Evolutionary conservation across 2,797 vertebrate species (phyloP).

Genomic region (Chiroxiphia lanceolata): DNA sequence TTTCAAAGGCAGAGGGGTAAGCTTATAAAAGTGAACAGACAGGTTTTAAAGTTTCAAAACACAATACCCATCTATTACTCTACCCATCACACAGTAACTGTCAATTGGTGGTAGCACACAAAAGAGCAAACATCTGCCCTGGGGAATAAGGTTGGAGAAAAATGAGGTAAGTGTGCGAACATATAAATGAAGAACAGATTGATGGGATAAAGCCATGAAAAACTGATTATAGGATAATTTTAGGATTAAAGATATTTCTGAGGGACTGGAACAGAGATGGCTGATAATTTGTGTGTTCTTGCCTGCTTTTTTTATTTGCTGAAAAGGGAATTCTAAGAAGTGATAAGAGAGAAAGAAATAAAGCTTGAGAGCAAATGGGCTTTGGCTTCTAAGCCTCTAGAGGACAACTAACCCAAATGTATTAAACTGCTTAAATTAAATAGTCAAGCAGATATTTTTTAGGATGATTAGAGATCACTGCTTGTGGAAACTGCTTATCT

Average conservation of each 20-base stretch:
- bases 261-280: neutral
- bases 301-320: neutral
- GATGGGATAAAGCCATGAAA: neutral
- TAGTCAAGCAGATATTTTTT: neutral
- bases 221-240: neutral
- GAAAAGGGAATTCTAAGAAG: neutral
- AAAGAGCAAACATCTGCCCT: neutral
- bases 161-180: neutral
- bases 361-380: neutral
- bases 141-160: neutral
- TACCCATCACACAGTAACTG: neutral
- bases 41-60: neutral
- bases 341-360: neutral
- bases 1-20: neutral
- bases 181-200: neutral
- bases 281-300: neutral
- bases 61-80: neutral
- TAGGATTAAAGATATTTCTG: neutral
- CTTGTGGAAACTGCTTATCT: neutral
- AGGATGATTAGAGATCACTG: neutral
- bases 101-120: neutral
- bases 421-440: neutral
- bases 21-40: neutral
- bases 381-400: neutral
- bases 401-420: neutral